These are phyloP conservation scores for Ichneumon xanthorius DNA, from an alignment of 2,888 invertebrate species.

Conservation along the genomic window DNA sequence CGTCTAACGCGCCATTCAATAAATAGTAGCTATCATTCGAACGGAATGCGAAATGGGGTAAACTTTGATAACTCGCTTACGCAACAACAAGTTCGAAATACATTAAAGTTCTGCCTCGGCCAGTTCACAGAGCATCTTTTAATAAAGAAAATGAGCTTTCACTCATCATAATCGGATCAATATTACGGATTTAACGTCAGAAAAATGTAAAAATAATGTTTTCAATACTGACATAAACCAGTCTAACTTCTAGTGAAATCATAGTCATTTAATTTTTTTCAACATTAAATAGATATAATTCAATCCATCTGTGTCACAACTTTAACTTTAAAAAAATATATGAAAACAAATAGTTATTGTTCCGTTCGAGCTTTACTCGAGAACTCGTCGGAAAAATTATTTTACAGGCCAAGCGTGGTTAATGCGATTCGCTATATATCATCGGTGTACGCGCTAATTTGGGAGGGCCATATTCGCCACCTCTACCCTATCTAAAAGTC, in stretches of 20 bases:
- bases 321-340: neutral
- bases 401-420: too few species aligned
- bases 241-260: neutral
- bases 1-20: neutral
- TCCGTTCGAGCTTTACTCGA: too few species aligned
- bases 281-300: neutral
- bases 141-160: neutral
- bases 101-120: neutral
- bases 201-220: too few species aligned
- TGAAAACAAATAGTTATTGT: neutral
- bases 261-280: neutral
- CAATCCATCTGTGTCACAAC: neutral
- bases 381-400: too few species aligned
- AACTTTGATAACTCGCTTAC: neutral
- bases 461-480: neutral
- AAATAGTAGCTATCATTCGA: neutral
- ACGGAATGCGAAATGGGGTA: neutral
- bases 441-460: neutral
- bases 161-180: neutral
- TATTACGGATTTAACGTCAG: too few species aligned
- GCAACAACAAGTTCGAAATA: neutral
- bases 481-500: neutral
- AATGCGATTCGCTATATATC: too few species aligned
- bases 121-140: neutral
- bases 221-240: neutral